Evolutionary conservation across 1,140 invertebrate species (phyloP).

Genomic region (Eueides isabella): DNA sequence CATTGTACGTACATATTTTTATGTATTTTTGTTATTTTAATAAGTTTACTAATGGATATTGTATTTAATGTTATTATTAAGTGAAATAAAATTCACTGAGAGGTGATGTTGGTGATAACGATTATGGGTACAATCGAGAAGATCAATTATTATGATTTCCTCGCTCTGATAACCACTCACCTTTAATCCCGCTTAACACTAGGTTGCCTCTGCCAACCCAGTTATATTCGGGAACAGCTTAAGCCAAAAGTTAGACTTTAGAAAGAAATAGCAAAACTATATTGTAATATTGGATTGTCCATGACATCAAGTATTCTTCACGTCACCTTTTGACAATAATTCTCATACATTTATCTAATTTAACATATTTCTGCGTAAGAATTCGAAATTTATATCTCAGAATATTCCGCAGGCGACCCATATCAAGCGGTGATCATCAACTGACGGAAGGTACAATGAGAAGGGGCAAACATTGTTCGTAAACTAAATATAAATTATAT

Average conservation of each 20-base stretch:
- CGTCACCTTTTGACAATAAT: background rate
- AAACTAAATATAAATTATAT: background rate
- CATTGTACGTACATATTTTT: background rate
- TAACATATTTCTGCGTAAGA: constrained; percentile 16
- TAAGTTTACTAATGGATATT: background rate
- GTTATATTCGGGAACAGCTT: background rate
- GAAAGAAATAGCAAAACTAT: background rate
- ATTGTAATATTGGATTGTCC: background rate
- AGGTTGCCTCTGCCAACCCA: background rate
- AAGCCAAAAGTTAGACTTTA: background rate
- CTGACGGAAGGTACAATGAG: constrained; percentile 24
- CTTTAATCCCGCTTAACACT: no score
- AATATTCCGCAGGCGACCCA: constrained; percentile 29
- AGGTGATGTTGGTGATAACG: background rate
- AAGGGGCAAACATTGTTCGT: background rate
- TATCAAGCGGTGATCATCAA: constrained; percentile 34
- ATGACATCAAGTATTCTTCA: background rate
- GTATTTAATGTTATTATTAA: background rate
- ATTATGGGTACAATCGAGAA: background rate
- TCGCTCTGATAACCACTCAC: no score
- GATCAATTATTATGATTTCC: no score
- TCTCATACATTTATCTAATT: constrained; percentile 24
- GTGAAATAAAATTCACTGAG: no score
- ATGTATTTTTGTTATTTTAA: background rate
- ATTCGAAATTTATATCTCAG: constrained; percentile 18